Evolutionary conservation across 2,113 vertebrate species (phyloP).

Genomic region (Atlantisia rogersi): DNA sequence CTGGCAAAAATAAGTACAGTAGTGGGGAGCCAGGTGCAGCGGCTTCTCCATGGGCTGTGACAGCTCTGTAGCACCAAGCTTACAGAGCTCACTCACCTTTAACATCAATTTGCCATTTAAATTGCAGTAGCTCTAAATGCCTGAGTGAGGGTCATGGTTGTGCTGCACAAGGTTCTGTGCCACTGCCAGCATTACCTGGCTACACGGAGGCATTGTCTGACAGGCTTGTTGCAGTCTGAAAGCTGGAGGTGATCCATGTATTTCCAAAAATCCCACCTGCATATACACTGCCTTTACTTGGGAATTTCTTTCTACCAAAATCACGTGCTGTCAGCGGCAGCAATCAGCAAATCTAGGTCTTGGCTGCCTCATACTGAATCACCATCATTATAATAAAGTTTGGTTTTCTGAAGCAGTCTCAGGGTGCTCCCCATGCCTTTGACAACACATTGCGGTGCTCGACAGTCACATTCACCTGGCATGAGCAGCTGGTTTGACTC

Average conservation of each 20-base stretch:
- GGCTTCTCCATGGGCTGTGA: rapidly evolving
- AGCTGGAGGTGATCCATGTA: background rate
- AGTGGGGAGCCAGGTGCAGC: background rate
- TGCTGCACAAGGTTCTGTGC: rapidly evolving
- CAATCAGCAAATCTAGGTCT: background rate
- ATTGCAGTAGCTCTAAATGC: background rate
- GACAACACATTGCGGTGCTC: background rate
- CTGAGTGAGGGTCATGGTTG: rapidly evolving
- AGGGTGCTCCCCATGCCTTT: background rate
- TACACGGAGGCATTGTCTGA: background rate
- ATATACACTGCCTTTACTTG: background rate
- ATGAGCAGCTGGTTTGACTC: rapidly evolving
- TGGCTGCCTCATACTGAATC: background rate
- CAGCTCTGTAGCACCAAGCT: background rate
- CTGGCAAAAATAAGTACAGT: background rate
- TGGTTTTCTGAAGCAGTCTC: background rate
- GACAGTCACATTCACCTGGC: rapidly evolving
- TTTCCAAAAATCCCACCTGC: background rate
- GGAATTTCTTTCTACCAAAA: background rate
- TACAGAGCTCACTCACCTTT: background rate
- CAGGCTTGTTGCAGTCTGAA: background rate
- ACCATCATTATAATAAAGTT: background rate
- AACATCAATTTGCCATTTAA: background rate
- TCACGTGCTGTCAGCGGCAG: background rate
- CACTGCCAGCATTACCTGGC: rapidly evolving